Evolutionary conservation across 2,113 vertebrate genomes (phyloP), one percentile per base, ranked within the genome.

Genomic region (Azemiops feae): DNA sequence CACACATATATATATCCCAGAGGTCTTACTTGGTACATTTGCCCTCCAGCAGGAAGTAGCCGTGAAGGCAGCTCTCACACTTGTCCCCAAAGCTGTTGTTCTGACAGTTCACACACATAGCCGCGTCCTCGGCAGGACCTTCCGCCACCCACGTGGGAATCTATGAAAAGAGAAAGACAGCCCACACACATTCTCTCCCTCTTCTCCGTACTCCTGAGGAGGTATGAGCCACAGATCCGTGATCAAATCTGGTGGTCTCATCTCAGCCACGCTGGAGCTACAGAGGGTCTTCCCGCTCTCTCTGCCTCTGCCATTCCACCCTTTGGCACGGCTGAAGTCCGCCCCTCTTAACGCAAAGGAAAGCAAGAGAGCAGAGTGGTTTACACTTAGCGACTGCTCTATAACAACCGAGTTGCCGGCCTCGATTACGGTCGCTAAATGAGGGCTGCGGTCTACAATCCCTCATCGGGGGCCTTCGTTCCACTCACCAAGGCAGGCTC

Each of bases 51-150:
- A 99, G 97, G 96, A 99, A 99, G 97, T 97, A 99, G 85, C 99
- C 99, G 0, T 98, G 97, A 8, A 99, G 97, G 92, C 99, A 99
- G 97, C 98, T 98, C 90, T 99, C 98, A 47, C 99, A 99, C 90
- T 98, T 98, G 96, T 99, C 98, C 10, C 99, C 99, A 0, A 98
- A 98, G 92, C 98, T 99, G 97, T 98, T 99, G 96, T 99, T 99
- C 96, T 98, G 98, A 94, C 99, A 99, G 94, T 96, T 98, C 89
- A 99, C 98, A 89, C 99, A 99, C 34, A 99, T 97, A 0, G 98
- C 98, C 3, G 96, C 97, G 0, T 99, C 98, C 93, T 99, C 98
- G 1, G 97, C 97, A 0, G 99, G 98, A 12, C 99, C 99, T 94
- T 99, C 98, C 0, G 96, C 93, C 92, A 98, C 98, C 98, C 98